These are phyloP conservation scores for Caenorhabditis wallacei DNA, from an alignment of 2,888 invertebrate genomes.

Conservation along the genomic window DNA sequence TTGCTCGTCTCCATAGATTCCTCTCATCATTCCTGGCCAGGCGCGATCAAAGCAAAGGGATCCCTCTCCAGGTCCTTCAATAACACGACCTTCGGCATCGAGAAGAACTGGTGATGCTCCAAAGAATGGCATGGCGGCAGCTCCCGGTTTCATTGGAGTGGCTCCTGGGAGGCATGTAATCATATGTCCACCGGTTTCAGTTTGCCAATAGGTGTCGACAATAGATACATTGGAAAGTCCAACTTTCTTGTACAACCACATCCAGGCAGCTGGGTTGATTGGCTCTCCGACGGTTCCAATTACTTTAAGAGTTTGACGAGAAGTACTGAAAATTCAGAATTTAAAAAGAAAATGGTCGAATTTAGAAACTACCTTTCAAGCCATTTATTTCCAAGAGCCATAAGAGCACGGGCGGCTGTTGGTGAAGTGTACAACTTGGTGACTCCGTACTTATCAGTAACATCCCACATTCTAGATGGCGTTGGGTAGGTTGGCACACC, in stretches of 20 bases:
- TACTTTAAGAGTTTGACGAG: constrained; percentile 86
- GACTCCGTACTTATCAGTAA: constrained; percentile 92
- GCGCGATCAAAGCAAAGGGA: constrained; percentile 90
- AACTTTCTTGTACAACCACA: constrained; percentile 82
- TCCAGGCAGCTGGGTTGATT: constrained; percentile 91
- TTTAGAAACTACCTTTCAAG: constrained; percentile 87
- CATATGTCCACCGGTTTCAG: constrained; percentile 98
- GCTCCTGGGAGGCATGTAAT: constrained; percentile 96
- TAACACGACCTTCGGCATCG: constrained; percentile 88
- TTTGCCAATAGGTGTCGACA: constrained; percentile 99
- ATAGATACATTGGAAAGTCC: constrained; percentile 88
- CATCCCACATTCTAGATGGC: constrained; percentile 94
- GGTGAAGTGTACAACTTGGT: constrained; percentile 98
- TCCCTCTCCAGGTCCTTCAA: constrained; percentile 77
- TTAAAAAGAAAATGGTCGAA: neutral
- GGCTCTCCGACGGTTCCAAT: constrained; percentile 99
- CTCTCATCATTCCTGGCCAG: constrained; percentile 99
- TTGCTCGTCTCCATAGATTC: constrained; percentile 92
- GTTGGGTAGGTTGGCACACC: constrained; percentile 97
- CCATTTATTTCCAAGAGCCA: constrained; percentile 93
- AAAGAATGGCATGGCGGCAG: constrained; percentile 98
- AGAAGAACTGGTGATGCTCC: constrained; percentile 93
- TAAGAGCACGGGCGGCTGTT: constrained; percentile 95
- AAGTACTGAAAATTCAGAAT: constrained; percentile 49
- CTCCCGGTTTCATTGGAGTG: constrained; percentile 97